Evolutionary conservation across 2,888 invertebrate genomes (phyloP).

Genomic region (Sphecodes monilicornis): DNA sequence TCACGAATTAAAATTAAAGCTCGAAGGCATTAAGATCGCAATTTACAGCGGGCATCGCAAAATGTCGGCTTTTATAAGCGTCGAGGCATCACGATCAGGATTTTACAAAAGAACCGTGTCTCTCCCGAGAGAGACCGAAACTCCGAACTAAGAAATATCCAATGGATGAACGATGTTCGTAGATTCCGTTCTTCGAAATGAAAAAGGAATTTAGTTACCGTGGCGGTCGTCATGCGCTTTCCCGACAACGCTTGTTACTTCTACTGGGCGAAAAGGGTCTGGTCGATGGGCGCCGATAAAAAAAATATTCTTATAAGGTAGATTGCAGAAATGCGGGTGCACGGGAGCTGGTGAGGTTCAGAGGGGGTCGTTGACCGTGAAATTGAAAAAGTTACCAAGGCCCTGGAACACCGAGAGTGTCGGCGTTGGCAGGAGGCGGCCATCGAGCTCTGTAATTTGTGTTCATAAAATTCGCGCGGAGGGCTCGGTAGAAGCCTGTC

Average conservation of each 20-base stretch:
- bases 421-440: conserved; percentile 80
- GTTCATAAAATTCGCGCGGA: conserved; percentile 80
- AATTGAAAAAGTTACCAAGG: conserved; percentile 77
- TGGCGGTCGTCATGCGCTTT: not conserved
- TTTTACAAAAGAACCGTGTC: not conserved
- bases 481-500: conserved; percentile 67
- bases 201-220: conserved; percentile 1
- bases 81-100: not conserved
- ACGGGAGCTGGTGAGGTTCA: not conserved
- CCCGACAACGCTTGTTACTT: not conserved
- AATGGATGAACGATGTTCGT: not conserved
- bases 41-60: not conserved
- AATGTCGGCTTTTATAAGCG: not conserved
- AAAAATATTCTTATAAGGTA: conserved; percentile 8
- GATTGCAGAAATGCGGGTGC: conserved; percentile 9
- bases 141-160: not conserved
- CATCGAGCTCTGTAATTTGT: conserved; percentile 83
- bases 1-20: not conserved
- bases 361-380: conserved; percentile 64
- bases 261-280: not conserved
- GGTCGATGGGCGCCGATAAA: conserved; percentile 7
- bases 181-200: not conserved
- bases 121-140: not conserved
- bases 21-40: not conserved
- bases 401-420: conserved; percentile 74